Percentiles rank a stretch among this genome's conserved stretches.
Evolutionary conservation across 1,140 invertebrate species (phyloP).

Genomic region (Aphis gossypii): DNA sequence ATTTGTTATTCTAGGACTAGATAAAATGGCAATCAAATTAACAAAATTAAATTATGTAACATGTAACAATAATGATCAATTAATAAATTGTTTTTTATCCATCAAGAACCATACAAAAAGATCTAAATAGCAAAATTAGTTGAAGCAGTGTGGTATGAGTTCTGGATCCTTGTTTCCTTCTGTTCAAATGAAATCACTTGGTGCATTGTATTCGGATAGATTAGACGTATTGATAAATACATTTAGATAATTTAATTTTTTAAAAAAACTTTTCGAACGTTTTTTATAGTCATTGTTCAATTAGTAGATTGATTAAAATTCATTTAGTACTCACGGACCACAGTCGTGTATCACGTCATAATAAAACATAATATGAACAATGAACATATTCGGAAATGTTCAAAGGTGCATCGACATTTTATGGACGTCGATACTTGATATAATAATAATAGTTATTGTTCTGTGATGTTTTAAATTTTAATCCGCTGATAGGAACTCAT

Average conservation of each 20-base stretch:
- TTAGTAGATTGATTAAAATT: neutral
- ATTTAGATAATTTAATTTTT: neutral
- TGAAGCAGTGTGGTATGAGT: constrained; percentile 23
- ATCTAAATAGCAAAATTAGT: constrained; percentile 30
- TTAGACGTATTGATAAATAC: neutral
- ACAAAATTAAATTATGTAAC: constrained; percentile 36
- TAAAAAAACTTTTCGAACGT: neutral
- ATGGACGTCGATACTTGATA: neutral
- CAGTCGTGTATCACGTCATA: neutral
- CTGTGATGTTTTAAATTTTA: neutral
- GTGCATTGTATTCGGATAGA: neutral
- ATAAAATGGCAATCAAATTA: constrained; percentile 21
- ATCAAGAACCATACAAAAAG: constrained; percentile 30
- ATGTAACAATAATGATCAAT: neutral
- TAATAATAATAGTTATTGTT: neutral
- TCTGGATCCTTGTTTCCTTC: constrained; percentile 40
- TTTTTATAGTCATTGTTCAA: constrained; percentile 26
- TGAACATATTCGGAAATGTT: neutral
- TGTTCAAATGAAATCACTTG: neutral
- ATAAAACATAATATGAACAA: neutral
- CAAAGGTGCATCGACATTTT: neutral
- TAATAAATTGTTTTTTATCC: constrained; percentile 46
- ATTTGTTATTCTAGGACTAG: constrained; percentile 4
- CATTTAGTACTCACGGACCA: neutral
- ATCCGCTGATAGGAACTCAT: neutral